Evolutionary conservation across 1,140 invertebrate species (phyloP).

Genomic region (Pseudachorutes palmiensis): DNA sequence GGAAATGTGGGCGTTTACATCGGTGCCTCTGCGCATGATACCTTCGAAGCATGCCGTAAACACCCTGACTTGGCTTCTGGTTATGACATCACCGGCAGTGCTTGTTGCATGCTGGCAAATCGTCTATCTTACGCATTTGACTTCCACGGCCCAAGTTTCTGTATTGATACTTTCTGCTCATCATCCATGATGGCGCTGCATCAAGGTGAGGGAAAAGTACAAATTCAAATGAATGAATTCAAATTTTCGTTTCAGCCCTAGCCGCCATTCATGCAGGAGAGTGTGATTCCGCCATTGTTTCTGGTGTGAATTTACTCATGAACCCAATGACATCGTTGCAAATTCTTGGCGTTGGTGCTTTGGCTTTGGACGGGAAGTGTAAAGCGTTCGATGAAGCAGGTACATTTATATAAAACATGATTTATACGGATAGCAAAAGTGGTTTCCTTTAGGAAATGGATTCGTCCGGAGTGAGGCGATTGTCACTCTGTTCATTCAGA

Average conservation of each 20-base stretch:
- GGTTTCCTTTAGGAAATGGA: conserved; percentile 41
- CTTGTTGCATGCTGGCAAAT: conserved; percentile 59
- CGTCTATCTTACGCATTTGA: conserved; percentile 58
- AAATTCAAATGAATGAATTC: neutral
- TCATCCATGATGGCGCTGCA: conserved; percentile 16
- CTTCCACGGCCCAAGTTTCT: conserved; percentile 47
- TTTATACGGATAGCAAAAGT: neutral
- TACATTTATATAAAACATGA: conserved; percentile 14
- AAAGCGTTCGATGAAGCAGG: conserved; percentile 55
- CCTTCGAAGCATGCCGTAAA: conserved; percentile 23
- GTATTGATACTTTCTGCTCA: conserved; percentile 17
- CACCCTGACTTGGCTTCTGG: conserved; percentile 46
- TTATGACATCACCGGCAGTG: conserved; percentile 58
- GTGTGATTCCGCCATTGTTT: conserved; percentile 18
- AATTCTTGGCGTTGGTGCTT: conserved; percentile 13
- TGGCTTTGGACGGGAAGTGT: conserved; percentile 49
- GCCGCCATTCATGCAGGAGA: conserved; percentile 13
- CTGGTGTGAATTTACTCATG: conserved; percentile 28
- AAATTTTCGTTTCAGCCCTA: neutral
- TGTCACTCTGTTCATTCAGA: conserved; percentile 49
- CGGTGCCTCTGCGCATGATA: conserved; percentile 42
- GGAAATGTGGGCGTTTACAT: conserved; percentile 50
- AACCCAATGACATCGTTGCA: conserved; percentile 18
- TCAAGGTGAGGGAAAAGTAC: conserved; percentile 1
- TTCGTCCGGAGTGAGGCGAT: conserved; percentile 52